phyloP scores from a whole-genome alignment of 30 jellyfish, hydroid and myxozoan genomes.

The Calvadosia cruxmelitensis region DNA sequence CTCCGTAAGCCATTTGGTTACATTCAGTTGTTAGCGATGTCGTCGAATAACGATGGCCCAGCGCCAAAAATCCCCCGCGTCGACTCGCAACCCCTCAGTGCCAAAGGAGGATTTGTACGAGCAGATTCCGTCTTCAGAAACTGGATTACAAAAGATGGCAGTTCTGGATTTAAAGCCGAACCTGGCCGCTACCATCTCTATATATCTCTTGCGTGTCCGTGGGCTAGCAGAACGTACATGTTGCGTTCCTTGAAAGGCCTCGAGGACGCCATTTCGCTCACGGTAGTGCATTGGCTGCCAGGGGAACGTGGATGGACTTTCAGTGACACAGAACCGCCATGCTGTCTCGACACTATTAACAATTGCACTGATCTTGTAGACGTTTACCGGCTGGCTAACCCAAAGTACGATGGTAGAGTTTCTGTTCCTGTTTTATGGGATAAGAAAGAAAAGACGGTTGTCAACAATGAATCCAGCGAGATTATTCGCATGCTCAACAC shows the following conservation, averaged over 20 bases:
- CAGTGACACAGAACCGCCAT: constrained; percentile 28
- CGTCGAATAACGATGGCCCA: too few relatives aligned
- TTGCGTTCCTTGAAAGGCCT: constrained; percentile 24
- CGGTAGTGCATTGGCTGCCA: constrained; percentile 34
- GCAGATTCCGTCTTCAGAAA: constrained; percentile 39
- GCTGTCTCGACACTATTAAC: constrained; percentile 37
- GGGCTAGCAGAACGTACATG: constrained; percentile 53
- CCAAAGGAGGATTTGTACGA: constrained; percentile 30
- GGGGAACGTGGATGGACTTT: constrained; percentile 66
- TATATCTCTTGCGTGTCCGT: constrained; percentile 60
- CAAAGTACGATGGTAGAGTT: constrained; percentile 63
- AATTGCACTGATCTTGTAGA: constrained; percentile 37
- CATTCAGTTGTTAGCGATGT: too few relatives aligned
- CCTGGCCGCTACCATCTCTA: constrained; percentile 68
- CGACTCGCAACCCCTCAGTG: background rate
- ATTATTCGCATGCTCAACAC: constrained; percentile 67
- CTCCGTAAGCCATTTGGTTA: too few relatives aligned
- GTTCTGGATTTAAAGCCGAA: constrained; percentile 62
- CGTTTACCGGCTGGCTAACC: constrained; percentile 56
- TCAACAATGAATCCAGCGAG: constrained; percentile 65
- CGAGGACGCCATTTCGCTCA: constrained; percentile 60
- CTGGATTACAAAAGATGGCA: constrained; percentile 44
- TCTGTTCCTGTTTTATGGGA: constrained; percentile 86
- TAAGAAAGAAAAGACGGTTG: constrained; percentile 56
- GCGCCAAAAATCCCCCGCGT: background rate